These are phyloP conservation scores for Drosophila testacea DNA, from an alignment of 2,888 invertebrate genomes.

Conservation along the genomic window DNA sequence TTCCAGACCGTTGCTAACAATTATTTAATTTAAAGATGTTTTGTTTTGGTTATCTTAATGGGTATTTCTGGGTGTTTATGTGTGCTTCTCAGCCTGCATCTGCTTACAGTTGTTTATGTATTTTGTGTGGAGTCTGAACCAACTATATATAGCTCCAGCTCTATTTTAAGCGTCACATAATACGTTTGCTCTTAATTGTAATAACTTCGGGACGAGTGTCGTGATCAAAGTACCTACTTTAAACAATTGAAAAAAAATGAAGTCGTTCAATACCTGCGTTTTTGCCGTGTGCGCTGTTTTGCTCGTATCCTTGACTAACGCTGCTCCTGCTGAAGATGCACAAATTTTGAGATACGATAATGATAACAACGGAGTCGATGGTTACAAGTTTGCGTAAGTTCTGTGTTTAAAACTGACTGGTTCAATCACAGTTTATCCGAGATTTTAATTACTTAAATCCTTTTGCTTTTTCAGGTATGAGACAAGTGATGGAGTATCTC, in stretches of 20 bases:
- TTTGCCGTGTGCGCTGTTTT: conserved; percentile 70
- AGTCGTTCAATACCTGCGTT: conserved; percentile 58
- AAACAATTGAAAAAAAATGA: conserved; percentile 62
- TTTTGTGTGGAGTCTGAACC: conserved; percentile 2
- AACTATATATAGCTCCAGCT: conserved; percentile 67
- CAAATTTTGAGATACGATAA: conserved; percentile 87
- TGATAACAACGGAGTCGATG: conserved; percentile 84
- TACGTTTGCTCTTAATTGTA: conserved; percentile 66
- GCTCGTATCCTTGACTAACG: conserved; percentile 56
- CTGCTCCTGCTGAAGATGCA: conserved; percentile 85
- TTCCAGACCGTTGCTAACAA: conserved; percentile 35
- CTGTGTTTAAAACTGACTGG: background rate
- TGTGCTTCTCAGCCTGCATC: background rate
- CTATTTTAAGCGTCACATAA: conserved; percentile 62
- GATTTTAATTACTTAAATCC: background rate
- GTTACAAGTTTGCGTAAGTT: conserved; percentile 81
- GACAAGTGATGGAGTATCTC: background rate
- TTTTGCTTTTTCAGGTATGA: background rate
- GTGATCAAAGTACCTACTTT: conserved; percentile 8
- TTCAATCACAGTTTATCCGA: background rate
- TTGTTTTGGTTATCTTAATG: conserved; percentile 38
- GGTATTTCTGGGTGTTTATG: conserved; percentile 2
- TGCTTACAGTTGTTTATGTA: background rate
- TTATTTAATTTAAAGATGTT: conserved; percentile 49
- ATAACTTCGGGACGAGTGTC: conserved; percentile 55